Base-by-base conservation (phyloP, 2,888 invertebrate species). In the Polyommatus icarus region DNA sequence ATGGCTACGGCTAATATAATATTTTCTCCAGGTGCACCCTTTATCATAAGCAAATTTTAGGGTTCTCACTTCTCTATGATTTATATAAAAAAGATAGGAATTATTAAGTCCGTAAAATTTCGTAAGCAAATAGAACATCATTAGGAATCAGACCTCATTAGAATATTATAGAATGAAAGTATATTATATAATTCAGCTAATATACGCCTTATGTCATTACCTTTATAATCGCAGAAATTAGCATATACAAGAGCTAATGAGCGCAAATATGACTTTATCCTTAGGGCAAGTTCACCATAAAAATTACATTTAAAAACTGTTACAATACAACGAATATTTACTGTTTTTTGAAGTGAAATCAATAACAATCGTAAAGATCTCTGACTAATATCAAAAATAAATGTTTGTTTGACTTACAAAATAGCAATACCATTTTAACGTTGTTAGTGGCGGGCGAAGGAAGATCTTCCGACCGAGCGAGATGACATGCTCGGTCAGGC, bases 211-310 rank as follows among this genome's bases (percentile, higher is more conserved):
- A 67, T 32, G 29, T 67, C 67, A 18, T 67, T 67, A 67, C 67
- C 32, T 67, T 67, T 29, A 67, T 29, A 67, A 29, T 29, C 32
- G 67, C 10, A 29, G 67, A 67, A 67, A 67, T 67, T 67, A 67
- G 29, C 61, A 61, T 61, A 61, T 24, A 61, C 61, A 24, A 61
- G 20, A 61, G 10, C 67, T 67, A 67, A 67, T 67, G 67, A 32
- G 67, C 67, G 67, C 67, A 29, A 32, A 67, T 67, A 67, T 32
- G 32, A 32, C 67, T 67, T 67, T 6, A 15, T 67, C 67, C 61
- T 67, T 15, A 67, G 67, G 67, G 29, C 29, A 29, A 67, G 67
- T 67, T 67, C 29, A 29, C 29, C 29, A 10, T 61, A 12, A 59
- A 20, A 20, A 8, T 1, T 20, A 2, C 1, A 20, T 59, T 20